Evolutionary conservation across 2,888 invertebrate genomes (phyloP), one percentile per base, ranked within the genome.

Genomic region (Brachypterus glaber): DNA sequence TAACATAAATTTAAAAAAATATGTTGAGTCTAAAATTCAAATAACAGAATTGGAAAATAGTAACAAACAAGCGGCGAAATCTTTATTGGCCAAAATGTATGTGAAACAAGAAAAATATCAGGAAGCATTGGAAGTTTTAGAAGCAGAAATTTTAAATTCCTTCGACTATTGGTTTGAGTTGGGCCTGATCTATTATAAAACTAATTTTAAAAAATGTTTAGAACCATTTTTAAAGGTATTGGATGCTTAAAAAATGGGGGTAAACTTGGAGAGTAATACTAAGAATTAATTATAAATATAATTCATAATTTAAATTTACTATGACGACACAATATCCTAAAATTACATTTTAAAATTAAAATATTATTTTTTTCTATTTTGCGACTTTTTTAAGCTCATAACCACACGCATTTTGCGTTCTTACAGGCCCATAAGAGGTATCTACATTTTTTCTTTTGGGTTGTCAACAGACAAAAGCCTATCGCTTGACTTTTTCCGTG

Each of bases 161-260:
- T 61, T 71, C 11, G 66, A 76, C 40, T 69, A 71, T 45, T 73
- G 73, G 64, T 64, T 74, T 40, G 70, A 74, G 56, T 63, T 78
- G 34, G 82, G 79, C 2, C 66, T 68, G 53, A 67, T 78, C 37
- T 72, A 76, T 58, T 79, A 74, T 72, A 64, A 72, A 12, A 61
- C 70, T 27, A 64, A 79, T 40, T 73, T 70, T 62, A 70, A 74
- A 18, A 73, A 77, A 46, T 73, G 79, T 47, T 64, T 82, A 18
- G 65, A 73, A 41, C 73, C 74, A 44, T 73, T 84, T 51, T 60
- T 85, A 3, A 82, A 74, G 69, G 70, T 53, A 54, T 38, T 9
- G 30, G n/a, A 7, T 5, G 25, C 26, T 35, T 7, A 17, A 2
- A 11, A 33, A 13, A 9, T 13, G 27, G 7, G 14, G 17, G 17